Base-by-base conservation (phyloP, 2,888 invertebrate genomes). In the Cephus runcator region DNA sequence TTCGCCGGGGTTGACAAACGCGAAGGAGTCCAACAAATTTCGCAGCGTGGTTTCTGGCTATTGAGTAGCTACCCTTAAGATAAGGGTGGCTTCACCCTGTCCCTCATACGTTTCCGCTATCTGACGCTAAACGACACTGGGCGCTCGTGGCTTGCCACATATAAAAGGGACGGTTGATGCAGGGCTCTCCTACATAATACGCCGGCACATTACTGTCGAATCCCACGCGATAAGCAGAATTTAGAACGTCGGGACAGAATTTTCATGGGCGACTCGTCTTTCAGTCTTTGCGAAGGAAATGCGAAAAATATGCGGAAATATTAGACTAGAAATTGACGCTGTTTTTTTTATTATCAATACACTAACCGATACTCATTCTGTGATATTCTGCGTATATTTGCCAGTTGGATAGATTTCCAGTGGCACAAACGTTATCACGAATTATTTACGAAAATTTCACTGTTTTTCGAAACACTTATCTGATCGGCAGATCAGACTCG, bases 31-130 rank as follows among this genome's bases (percentile, higher is more conserved):
- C 15, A 40, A 80, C 84, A 81, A 86, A 86, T 85, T 85, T 85
- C 81, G 81, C 79, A 33, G 81, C 81, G 84, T 80, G 69, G 75
- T 75, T 78, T 34, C 83, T 83, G 85, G 88, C 88, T 90, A 91
- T 91, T 90, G 91, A 91, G 90, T 90, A 88, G 88, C 87, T 87
- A 85, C 90, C 90, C 90, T 90, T 90, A 88, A 90, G 90, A 90
- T 90, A 90, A 90, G 89, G 88, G 86, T 86, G 86, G 85, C 86
- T 87, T 88, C 84, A 83, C 88, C 88, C 88, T 86, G 88, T 90
- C 88, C 86, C 90, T 90, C 90, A 90, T 90, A 90, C 90, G 90
- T 90, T 90, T 90, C 87, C 90, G 88, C 91, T 91, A 91, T 91
- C 91, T 91, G 89, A 91, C 89, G 91, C 90, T 91, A 91, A 91